Evolutionary conservation across 2,113 vertebrate genomes (phyloP).

Genomic region (Oryctolagus cuniculus): mOryCun1.1 NC_091439.1:19446501-19447000

Average conservation of each 20-base stretch:
- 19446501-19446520: not conserved
- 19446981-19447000: not conserved
- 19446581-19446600: not conserved
- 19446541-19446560: not conserved
- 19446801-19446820: constrained; percentile 21
- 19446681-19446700: not conserved
- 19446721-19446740: not conserved
- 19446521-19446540: not conserved
- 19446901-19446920: not conserved
- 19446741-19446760: not conserved
- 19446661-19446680: not conserved
- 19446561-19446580: not conserved
- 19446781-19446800: not conserved
- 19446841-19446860: not conserved
- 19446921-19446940: not conserved
- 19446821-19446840: not conserved
- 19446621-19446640: not conserved
- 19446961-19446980: not conserved
- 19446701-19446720: not conserved
- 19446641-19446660: not conserved
- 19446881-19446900: not conserved
- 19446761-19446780: not conserved
- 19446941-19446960: not conserved
- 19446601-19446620: not conserved
- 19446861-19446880: not conserved